phyloP scores from a whole-genome alignment of 2,113 vertebrate species.

The Phaethon lepturus region DNA sequence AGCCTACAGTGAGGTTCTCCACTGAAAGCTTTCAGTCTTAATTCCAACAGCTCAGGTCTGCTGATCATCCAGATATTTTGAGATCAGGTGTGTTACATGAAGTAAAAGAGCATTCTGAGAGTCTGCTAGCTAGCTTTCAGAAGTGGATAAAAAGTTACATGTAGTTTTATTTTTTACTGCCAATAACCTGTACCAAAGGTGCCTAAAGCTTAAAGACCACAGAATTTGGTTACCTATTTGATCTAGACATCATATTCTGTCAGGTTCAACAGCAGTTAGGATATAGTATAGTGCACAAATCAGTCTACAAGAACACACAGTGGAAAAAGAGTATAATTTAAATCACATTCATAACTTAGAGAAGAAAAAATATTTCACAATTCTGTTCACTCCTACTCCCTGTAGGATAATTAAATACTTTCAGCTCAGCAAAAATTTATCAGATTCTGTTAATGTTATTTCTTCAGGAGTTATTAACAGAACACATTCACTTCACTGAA shows the following conservation, averaged over 20 bases:
- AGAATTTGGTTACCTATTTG: background rate
- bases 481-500: background rate
- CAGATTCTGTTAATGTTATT: background rate
- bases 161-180: background rate
- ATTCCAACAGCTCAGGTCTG: background rate
- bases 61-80: background rate
- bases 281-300: background rate
- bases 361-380: background rate
- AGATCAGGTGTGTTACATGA: background rate
- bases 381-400: background rate
- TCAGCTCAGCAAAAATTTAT: background rate
- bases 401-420: background rate
- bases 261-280: background rate
- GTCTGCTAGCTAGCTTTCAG: background rate
- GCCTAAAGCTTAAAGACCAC: background rate
- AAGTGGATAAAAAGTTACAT: background rate
- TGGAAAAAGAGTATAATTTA: background rate
- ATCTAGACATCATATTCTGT: background rate
- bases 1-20: background rate
- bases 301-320: background rate
- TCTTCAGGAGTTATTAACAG: background rate
- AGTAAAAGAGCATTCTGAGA: background rate
- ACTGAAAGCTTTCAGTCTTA: background rate
- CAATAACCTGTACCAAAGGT: background rate
- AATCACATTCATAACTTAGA: background rate